Evolutionary conservation across 2,113 vertebrate genomes (phyloP).

Genomic region (Larimichthys crocea): DNA sequence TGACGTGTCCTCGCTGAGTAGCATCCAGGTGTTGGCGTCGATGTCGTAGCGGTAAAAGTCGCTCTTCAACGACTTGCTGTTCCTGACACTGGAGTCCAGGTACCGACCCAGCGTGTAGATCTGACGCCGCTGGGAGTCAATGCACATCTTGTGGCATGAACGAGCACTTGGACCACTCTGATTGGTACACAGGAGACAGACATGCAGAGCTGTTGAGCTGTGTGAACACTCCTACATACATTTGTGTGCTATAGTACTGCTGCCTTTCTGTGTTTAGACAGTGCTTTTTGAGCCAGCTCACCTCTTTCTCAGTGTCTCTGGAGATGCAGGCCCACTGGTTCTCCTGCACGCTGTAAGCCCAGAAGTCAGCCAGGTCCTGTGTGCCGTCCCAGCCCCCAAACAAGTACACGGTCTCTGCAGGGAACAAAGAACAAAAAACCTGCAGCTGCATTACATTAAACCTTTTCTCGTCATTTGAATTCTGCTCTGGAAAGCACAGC

Average conservation of each 20-base stretch:
- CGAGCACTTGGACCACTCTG: conserved; percentile 97
- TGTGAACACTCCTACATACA: neutral
- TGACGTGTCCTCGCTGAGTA: conserved; percentile 96
- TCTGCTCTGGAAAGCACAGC: neutral
- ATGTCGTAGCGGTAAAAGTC: conserved; percentile 99
- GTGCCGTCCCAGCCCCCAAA: conserved; percentile 99
- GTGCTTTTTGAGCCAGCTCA: conserved; percentile 34
- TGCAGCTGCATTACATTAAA: neutral
- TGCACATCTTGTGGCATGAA: conserved; percentile 99
- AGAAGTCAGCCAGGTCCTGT: conserved; percentile 99
- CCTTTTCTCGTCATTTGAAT: neutral
- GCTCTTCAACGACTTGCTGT: conserved; percentile 98
- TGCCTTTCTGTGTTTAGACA: neutral
- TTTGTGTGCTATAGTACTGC: too few species aligned
- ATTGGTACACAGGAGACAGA: neutral
- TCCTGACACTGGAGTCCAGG: conserved; percentile 97
- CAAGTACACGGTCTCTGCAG: conserved; percentile 96
- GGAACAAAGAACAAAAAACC: neutral
- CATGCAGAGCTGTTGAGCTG: too few species aligned
- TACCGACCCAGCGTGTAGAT: conserved; percentile 98
- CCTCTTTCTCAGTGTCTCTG: conserved; percentile 98
- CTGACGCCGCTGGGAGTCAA: conserved; percentile 95
- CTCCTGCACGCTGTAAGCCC: conserved; percentile 98
- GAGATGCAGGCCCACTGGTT: conserved; percentile 99
- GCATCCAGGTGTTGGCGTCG: conserved; percentile 94